phyloP scores from a whole-genome alignment of 2,797 vertebrate species.

The Spinibarbus caldwelli region DNA sequence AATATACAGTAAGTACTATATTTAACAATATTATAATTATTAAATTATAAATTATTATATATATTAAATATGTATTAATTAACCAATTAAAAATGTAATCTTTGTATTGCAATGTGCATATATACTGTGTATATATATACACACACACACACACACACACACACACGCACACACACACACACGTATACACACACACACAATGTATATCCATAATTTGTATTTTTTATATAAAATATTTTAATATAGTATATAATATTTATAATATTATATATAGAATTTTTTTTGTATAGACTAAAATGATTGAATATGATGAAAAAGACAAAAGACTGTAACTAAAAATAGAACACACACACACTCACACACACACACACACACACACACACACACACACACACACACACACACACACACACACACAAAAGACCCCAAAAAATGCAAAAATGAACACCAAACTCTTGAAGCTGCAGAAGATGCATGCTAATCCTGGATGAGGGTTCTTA shows the following conservation, averaged over 20 bases:
- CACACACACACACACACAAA: too few species aligned
- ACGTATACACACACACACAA: background rate
- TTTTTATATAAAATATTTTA: background rate
- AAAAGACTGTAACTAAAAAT: background rate
- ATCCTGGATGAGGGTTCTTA: background rate
- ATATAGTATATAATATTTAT: background rate
- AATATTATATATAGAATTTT: too few species aligned
- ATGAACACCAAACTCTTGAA: background rate
- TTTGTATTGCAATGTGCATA: too few species aligned
- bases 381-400: too few species aligned
- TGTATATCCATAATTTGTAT: background rate
- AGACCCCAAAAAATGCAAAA: background rate
- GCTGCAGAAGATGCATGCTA: background rate
- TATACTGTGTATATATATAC: too few species aligned
- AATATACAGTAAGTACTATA: too few species aligned
- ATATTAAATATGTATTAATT: too few species aligned
- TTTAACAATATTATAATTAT: too few species aligned
- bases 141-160: background rate
- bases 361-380: too few species aligned
- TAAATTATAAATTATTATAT: too few species aligned
- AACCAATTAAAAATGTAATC: too few species aligned
- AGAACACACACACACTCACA: background rate
- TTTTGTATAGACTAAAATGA: background rate
- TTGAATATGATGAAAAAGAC: background rate
- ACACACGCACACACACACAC: background rate